Base-by-base conservation (phyloP, 2,888 invertebrate species). In the Hyalella azteca region DNA sequence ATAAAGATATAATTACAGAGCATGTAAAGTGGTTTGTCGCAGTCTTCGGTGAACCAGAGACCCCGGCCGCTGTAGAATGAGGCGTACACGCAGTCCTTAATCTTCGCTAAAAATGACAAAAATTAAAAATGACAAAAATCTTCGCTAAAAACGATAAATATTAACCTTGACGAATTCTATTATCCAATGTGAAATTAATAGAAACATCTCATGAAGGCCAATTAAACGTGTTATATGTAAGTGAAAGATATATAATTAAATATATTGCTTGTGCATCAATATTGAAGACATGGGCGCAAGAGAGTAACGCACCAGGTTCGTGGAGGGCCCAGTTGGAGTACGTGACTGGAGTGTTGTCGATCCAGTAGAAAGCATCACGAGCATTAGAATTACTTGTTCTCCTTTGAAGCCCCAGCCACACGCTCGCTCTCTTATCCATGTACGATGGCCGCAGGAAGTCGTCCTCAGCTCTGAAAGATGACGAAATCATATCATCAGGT, bases 1-100 rank as follows among this genome's bases (percentile, higher is more conserved):
- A n/a, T n/a, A n/a, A n/a, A n/a, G n/a, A n/a, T n/a, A n/a, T n/a
- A 66, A 32, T 66, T 36, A 66, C 66, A 66, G 2, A 66, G 36
- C 66, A 66, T 66, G 19, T 32, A 32, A 19, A n/a, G 13, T 3
- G 15, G 7, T 0, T 13, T n/a, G 19, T 15, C 29, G 66, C 66
- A 66, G 32, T 32, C 36, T 19, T 66, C 36, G 7, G 36, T 36
- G 39, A 66, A 66, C 66, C 66, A 66, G 36, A 29, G 29, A 5
- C 36, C 66, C 0, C 22, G 7, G 26, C 59, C 59, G 66, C 66
- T 66, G 39, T 66, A 66, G 2, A n/a, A 22, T 2, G 66, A 66
- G 19, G 66, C 66, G 39, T 66, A 66, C 39, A 66, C 66, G 66
- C 66, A 66, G 39, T 66, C 66, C 3, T 36, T 36, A 19, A 36